Conservation (phyloP, 1,140 invertebrate genomes). For the Anagrus nilaparvatae region DNA sequence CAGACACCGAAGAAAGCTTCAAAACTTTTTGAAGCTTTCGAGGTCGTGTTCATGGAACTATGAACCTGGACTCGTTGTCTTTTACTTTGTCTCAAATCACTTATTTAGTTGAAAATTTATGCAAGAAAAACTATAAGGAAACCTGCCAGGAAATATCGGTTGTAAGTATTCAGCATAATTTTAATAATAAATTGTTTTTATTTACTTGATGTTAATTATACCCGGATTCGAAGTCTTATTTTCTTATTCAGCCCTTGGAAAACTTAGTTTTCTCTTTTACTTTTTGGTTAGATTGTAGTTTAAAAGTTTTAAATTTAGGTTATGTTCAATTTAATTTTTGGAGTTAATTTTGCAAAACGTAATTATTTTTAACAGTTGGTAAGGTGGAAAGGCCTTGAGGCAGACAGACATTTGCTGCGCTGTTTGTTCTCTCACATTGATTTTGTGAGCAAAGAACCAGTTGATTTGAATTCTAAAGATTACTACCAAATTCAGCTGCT, state of each 20-base stretch:
- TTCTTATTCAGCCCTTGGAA: too few relatives aligned
- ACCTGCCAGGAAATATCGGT: slow-evolving; percentile 67
- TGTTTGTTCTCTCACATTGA: slow-evolving; percentile 70
- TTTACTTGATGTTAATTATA: background rate
- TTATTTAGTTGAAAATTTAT: slow-evolving; percentile 91
- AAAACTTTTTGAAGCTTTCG: slow-evolving; percentile 74
- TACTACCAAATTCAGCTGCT: slow-evolving; percentile 62
- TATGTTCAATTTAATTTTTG: background rate
- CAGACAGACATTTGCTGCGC: slow-evolving; percentile 77
- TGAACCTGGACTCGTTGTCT: slow-evolving; percentile 96
- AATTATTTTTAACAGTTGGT: slow-evolving; percentile 52
- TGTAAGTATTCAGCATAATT: slow-evolving; percentile 56
- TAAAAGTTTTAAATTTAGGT: slow-evolving; percentile 1
- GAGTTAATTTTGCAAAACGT: background rate
- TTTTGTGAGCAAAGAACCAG: slow-evolving; percentile 47
- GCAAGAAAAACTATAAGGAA: slow-evolving; percentile 88
- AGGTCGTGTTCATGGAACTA: slow-evolving; percentile 86
- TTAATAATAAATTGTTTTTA: background rate
- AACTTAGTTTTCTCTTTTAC: too few relatives aligned
- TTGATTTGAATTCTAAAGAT: slow-evolving; percentile 43
- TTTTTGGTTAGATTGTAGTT: too few relatives aligned
- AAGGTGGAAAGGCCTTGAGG: slow-evolving; percentile 70
- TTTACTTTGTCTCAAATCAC: slow-evolving; percentile 96
- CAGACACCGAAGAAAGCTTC: slow-evolving; percentile 68
- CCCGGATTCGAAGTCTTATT: too few relatives aligned